Evolutionary conservation across 2,113 vertebrate genomes (phyloP), one percentile per base, ranked within the genome.

Genomic region (Heptranchias perlo): DNA sequence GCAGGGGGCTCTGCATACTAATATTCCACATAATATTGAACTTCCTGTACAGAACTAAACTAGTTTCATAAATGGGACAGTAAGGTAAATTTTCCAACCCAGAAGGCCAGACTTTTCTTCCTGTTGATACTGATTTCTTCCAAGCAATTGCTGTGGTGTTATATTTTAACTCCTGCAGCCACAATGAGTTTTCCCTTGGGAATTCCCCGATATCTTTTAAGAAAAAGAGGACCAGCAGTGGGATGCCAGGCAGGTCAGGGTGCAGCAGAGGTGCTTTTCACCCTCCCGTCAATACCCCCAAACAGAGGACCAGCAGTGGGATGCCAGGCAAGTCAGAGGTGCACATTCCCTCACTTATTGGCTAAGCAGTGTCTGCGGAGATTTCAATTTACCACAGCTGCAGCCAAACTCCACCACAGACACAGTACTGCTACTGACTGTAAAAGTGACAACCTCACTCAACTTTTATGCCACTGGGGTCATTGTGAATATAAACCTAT

Each of bases 101-200:
- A 4, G 76, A 82, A 39, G 76, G n/a, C n/a, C n/a, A 82, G 76
- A 39, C 16, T 82, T 16, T 82, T 82, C 35, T 44, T 39, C 35
- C 35, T 78, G 35, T n/a, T 78, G 35, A 16, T 39, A 44, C n/a
- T 82, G 13, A 82, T 18, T 4, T 8, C 28, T 28, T 82, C 5
- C 76, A 39, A 39, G 4, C 76, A 82, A 39, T 82, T 82, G n/a
- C 14, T 39, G 16, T 39, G n/a, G n/a, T 44, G 76, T 13, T 78
- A 8, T 18, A 76, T 76, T 76, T 76, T 76, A 78, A 78, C 14
- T 39, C n/a, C 35, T 39, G 14, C 14, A 6, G 14, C 4, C 76
- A 82, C 76, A 82, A 82, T 82, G n/a, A n/a, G 16, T 39, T 82
- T 82, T 82, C 76, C 76, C 76, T 39, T 82, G 76, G 76, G 76